Percentiles rank a stretch among this genome's conserved stretches.
Evolutionary conservation across 2,113 vertebrate species (phyloP).

Genomic region (Charadrius vociferus): DNA sequence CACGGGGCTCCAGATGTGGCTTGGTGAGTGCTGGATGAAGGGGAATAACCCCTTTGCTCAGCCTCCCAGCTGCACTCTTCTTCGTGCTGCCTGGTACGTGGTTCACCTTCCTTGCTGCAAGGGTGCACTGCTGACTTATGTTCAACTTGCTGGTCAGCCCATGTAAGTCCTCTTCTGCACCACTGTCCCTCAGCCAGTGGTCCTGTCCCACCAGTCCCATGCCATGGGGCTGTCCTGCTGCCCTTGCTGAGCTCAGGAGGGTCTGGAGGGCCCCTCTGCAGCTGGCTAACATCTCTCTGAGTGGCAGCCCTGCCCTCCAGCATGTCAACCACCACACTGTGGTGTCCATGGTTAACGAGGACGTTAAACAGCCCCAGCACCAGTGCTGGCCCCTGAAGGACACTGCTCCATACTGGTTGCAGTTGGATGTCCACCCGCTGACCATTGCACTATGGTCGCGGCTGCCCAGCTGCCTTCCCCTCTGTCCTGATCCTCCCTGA

Average conservation of each 20-base stretch:
- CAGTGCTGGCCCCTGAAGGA: background rate
- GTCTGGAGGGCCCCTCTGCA: background rate
- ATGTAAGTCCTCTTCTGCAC: background rate
- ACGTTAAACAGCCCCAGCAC: background rate
- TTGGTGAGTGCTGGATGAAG: background rate
- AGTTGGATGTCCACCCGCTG: background rate
- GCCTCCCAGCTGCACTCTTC: background rate
- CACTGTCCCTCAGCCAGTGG: background rate
- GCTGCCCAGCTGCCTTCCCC: background rate
- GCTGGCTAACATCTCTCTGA: accelerated
- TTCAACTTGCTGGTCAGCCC: background rate
- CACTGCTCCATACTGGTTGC: accelerated
- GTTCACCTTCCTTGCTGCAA: background rate
- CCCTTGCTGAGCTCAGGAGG: background rate
- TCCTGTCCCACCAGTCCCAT: background rate
- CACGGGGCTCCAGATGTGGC: background rate
- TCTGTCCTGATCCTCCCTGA: accelerated
- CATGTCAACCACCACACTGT: accelerated
- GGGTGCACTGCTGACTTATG: background rate
- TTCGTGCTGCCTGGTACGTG: background rate
- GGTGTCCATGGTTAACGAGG: background rate
- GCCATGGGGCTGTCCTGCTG: background rate
- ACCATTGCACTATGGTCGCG: background rate
- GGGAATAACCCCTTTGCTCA: background rate
- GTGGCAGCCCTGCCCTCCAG: background rate